These are phyloP conservation scores for Protomyctophum bolini DNA, from an alignment of 2,113 vertebrate species.

Conservation along the genomic window DNA sequence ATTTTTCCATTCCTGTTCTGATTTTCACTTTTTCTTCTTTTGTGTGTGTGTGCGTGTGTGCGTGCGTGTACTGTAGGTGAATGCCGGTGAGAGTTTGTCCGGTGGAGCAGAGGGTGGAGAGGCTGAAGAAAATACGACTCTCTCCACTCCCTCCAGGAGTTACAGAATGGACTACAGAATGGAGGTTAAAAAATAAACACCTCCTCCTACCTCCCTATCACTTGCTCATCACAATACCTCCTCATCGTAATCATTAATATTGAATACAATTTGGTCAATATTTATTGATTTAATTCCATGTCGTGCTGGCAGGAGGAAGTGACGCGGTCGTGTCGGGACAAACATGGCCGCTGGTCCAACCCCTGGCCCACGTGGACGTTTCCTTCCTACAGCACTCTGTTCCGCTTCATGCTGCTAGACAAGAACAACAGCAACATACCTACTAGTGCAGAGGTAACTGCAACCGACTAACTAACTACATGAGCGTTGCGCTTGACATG, in stretches of 20 bases:
- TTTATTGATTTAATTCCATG: background rate
- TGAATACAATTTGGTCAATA: background rate
- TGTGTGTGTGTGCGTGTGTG: background rate
- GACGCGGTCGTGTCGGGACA: constrained; percentile 66
- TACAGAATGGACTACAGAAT: constrained; percentile 70
- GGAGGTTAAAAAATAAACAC: constrained; percentile 47
- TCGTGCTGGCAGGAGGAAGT: constrained; percentile 62
- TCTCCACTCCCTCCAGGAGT: constrained; percentile 56
- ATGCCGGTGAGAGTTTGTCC: background rate
- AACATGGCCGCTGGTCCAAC: constrained; percentile 67
- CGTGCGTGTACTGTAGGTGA: constrained; percentile 28
- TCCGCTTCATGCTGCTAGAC: constrained; percentile 64
- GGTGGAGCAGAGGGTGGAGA: constrained; percentile 58
- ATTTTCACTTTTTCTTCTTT: background rate
- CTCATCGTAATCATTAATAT: background rate
- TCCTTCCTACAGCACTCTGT: constrained; percentile 54
- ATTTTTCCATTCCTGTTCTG: no score
- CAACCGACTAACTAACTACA: no score
- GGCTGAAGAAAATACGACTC: constrained; percentile 61
- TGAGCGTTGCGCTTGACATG: no score
- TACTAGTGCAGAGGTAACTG: constrained; percentile 58
- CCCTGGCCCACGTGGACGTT: constrained; percentile 76
- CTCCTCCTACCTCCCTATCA: background rate
- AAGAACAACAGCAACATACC: constrained; percentile 70
- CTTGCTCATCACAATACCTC: no score